A percentile compares a stretch with the other conserved stretches of the same genome.
Conservation (phyloP, 2,113 vertebrate species). For the Triplophysa tibetana region DNA sequence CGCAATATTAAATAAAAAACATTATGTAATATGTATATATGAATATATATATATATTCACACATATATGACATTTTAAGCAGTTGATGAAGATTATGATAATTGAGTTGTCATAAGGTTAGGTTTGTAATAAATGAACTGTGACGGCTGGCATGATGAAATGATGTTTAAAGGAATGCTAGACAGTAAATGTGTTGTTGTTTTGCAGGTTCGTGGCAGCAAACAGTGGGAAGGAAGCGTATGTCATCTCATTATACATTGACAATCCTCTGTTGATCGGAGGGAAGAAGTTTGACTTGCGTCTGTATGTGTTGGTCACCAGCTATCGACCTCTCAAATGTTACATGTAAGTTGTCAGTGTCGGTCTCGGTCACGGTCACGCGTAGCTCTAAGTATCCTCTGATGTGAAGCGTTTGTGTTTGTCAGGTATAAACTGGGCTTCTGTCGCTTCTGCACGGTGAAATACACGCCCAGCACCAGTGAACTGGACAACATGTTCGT, state of each 20-base stretch:
- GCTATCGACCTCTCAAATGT: constrained; percentile 91
- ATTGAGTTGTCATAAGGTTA: too few species aligned
- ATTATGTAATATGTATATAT: too few species aligned
- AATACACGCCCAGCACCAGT: constrained; percentile 94
- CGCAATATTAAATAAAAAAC: too few species aligned
- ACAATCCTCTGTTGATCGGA: constrained; percentile 91
- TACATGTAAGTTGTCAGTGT: constrained; percentile 84
- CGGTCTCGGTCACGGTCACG: too few species aligned
- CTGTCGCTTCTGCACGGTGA: constrained; percentile 97
- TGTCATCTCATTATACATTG: constrained; percentile 96
- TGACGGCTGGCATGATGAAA: too few species aligned
- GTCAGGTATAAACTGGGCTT: constrained; percentile 95
- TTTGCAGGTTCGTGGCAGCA: constrained; percentile 84
- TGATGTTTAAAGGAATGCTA: not conserved
- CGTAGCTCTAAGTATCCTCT: too few species aligned
- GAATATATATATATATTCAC: too few species aligned
- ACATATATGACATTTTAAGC: too few species aligned
- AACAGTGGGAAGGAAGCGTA: constrained; percentile 92
- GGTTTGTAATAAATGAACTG: too few species aligned
- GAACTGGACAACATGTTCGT: constrained; percentile 99
- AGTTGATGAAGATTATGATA: too few species aligned
- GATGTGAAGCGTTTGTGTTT: constrained; percentile 10
- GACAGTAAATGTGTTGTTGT: not conserved
- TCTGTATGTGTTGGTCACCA: constrained; percentile 92
- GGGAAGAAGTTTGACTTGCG: constrained; percentile 98